phyloP scores from a whole-genome alignment of 2,888 invertebrate species.

The Zhengitettix transpicula region DNA sequence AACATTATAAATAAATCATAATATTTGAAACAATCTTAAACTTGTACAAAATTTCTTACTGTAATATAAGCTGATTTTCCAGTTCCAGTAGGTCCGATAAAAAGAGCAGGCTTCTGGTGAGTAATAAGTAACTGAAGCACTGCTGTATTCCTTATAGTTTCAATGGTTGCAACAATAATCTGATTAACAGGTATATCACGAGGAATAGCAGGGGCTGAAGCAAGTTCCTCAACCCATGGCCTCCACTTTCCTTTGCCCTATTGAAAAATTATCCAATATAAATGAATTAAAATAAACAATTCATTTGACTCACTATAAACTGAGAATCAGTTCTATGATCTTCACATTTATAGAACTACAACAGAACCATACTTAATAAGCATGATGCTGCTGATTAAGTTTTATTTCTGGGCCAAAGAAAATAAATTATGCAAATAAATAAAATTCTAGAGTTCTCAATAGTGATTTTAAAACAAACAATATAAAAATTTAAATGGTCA shows the following conservation, averaged over 20 bases:
- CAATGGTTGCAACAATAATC: conserved; percentile 83
- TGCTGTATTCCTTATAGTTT: conserved; percentile 70
- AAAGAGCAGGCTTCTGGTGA: conserved; percentile 67
- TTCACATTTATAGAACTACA: not conserved
- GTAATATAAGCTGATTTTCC: conserved; percentile 85
- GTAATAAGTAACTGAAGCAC: conserved; percentile 63
- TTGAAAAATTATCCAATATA: conserved; percentile 9
- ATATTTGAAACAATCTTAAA: not conserved
- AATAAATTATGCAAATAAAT: too few species aligned
- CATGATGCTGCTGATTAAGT: too few species aligned
- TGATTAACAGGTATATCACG: conserved; percentile 86
- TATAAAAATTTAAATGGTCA: too few species aligned
- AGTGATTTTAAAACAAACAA: too few species aligned
- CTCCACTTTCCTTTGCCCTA: conserved; percentile 87
- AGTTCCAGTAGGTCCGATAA: conserved; percentile 89
- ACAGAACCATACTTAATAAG: too few species aligned
- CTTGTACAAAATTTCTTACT: conserved; percentile 25
- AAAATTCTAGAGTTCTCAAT: too few species aligned
- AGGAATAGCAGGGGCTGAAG: conserved; percentile 58
- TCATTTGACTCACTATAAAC: not conserved
- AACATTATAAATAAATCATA: not conserved
- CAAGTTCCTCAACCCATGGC: conserved; percentile 73
- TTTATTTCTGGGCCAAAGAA: too few species aligned
- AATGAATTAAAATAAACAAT: not conserved
- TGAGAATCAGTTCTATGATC: too few species aligned